Conservation (phyloP, 1,140 invertebrate genomes). For the Dinothrombium tinctorium region DNA sequence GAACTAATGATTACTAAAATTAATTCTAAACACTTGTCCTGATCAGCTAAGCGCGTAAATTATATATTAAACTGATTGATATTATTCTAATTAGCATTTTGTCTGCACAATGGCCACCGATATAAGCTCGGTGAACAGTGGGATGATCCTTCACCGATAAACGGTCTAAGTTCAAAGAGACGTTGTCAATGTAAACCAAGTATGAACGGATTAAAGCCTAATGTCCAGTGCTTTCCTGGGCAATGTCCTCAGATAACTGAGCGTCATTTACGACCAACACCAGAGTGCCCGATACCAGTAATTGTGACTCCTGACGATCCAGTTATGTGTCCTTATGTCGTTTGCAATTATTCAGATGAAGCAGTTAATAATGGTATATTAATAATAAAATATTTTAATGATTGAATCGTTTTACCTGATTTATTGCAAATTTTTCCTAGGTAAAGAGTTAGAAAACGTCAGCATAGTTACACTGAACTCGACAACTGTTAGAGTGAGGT, state of each 20-base stretch:
- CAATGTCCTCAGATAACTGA: slow-evolving; percentile 15
- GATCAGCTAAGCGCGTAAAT: background rate
- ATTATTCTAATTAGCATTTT: slow-evolving; percentile 5
- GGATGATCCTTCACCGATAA: slow-evolving; percentile 7
- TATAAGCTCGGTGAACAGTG: slow-evolving; percentile 16
- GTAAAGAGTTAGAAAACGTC: slow-evolving; percentile 17
- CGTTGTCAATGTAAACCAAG: slow-evolving; percentile 13
- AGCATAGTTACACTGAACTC: slow-evolving; percentile 35
- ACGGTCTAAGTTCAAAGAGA: background rate
- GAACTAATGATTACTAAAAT: background rate
- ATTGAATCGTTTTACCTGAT: background rate
- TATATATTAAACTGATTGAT: background rate
- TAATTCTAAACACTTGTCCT: background rate
- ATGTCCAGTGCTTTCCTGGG: slow-evolving; percentile 14
- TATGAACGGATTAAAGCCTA: slow-evolving; percentile 6
- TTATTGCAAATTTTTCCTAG: background rate
- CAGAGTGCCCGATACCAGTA: slow-evolving; percentile 14
- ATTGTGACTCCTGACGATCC: slow-evolving; percentile 16
- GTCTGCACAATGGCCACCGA: slow-evolving; percentile 12
- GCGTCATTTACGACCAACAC: slow-evolving; percentile 12
- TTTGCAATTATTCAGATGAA: slow-evolving; percentile 16
- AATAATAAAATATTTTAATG: background rate
- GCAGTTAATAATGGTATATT: slow-evolving; percentile 11
- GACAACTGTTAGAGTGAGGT: slow-evolving; percentile 47
- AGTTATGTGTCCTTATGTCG: slow-evolving; percentile 16